phyloP scores from a whole-genome alignment of 2,888 invertebrate species.

The Latrodectus hesperus region DNA sequence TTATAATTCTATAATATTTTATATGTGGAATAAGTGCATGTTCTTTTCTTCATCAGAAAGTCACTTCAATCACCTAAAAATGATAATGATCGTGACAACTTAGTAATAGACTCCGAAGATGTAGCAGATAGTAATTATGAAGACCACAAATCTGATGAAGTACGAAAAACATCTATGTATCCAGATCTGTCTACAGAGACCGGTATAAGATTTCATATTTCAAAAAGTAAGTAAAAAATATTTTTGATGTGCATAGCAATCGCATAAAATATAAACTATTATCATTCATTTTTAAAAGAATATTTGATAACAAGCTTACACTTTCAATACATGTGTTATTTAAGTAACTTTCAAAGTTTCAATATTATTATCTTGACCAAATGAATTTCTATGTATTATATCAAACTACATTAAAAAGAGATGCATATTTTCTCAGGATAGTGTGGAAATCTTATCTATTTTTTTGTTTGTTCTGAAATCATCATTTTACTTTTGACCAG shows the following conservation, averaged over 20 bases:
- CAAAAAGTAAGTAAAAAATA: slow-evolving; percentile 70
- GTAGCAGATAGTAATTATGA: slow-evolving; percentile 57
- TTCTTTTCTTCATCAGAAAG: slow-evolving; percentile 35
- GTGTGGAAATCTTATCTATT: too few species aligned
- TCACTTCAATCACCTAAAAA: slow-evolving; percentile 26
- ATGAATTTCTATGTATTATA: too few species aligned
- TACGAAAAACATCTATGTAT: slow-evolving; percentile 38
- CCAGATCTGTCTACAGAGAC: slow-evolving; percentile 71
- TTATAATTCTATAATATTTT: not conserved
- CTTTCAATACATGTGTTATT: too few species aligned
- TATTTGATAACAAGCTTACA: too few species aligned
- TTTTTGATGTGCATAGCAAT: not conserved
- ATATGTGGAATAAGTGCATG: not conserved
- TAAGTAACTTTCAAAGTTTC: too few species aligned
- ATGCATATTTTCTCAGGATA: not conserved
- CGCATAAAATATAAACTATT: too few species aligned
- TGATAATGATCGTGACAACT: slow-evolving; percentile 53
- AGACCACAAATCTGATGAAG: slow-evolving; percentile 12
- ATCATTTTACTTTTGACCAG: too few species aligned
- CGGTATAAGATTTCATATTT: slow-evolving; percentile 72
- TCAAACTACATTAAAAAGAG: not conserved
- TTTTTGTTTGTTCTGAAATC: too few species aligned
- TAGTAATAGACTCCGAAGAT: slow-evolving; percentile 70
- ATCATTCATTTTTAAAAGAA: too few species aligned
- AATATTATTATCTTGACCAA: too few species aligned